Evolutionary conservation across 2,797 vertebrate species (phyloP).

Genomic region (Clarias laeviceps): DNA sequence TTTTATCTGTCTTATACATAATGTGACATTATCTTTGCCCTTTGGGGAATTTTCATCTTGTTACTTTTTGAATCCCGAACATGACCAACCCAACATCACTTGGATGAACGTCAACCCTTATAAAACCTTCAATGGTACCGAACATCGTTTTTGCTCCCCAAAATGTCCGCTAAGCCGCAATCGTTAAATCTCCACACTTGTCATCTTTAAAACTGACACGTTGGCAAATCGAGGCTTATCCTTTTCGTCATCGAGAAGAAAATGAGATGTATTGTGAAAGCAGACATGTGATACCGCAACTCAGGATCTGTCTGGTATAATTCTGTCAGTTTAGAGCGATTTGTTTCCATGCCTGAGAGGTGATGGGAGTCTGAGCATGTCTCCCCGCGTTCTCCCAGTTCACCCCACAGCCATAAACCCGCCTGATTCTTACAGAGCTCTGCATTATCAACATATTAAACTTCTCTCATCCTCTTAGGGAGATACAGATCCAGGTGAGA

Average conservation of each 20-base stretch:
- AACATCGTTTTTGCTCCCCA: neutral
- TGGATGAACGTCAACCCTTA: neutral
- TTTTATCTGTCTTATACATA: neutral
- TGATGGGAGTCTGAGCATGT: conserved; percentile 21
- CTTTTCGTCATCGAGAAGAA: conserved; percentile 10
- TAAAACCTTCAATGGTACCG: conserved; percentile 7
- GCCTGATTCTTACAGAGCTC: neutral
- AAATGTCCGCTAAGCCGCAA: neutral
- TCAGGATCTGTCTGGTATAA: conserved; percentile 27
- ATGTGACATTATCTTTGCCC: neutral
- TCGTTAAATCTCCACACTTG: conserved; percentile 4
- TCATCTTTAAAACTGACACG: conserved; percentile 6
- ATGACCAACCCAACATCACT: neutral
- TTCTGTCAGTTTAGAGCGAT: conserved; percentile 38
- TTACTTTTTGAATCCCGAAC: neutral
- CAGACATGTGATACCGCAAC: conserved; percentile 28
- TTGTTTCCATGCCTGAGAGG: conserved; percentile 34
- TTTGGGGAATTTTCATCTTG: neutral
- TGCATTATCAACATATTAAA: conserved; percentile 37
- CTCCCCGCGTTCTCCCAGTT: neutral
- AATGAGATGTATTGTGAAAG: conserved; percentile 23
- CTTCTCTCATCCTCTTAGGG: conserved; percentile 32
- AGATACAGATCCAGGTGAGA: conserved; percentile 41
- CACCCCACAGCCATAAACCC: conserved; percentile 24
- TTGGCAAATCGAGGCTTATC: neutral